phyloP scores from a whole-genome alignment of 1,140 invertebrate genomes.

The Dendroctonus valens region DNA sequence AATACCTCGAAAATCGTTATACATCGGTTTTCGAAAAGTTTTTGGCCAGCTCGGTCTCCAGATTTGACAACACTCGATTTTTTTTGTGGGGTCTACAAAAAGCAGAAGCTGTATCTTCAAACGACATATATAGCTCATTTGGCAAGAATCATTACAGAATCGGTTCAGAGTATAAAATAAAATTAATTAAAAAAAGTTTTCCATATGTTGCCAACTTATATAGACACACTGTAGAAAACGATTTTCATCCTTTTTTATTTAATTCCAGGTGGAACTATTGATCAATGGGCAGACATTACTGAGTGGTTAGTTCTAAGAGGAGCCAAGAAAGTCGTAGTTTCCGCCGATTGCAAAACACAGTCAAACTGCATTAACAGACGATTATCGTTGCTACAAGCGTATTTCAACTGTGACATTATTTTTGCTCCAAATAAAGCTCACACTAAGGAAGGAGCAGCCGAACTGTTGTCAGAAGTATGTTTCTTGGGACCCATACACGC shows the following conservation, averaged over 20 bases:
- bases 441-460: conserved; percentile 41
- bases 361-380: conserved; percentile 40
- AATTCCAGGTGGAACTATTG: conserved; percentile 71
- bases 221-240: not conserved
- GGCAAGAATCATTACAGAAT: no score
- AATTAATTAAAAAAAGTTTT: no score
- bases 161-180: no score
- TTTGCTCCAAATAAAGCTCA: conserved; percentile 38
- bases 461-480: conserved; percentile 44
- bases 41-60: no score
- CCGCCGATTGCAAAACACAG: conserved; percentile 40
- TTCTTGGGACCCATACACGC: conserved; percentile 41
- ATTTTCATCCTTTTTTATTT: not conserved
- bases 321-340: conserved; percentile 67
- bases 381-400: conserved; percentile 38
- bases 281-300: conserved; percentile 83
- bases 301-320: conserved; percentile 85
- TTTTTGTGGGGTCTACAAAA: no score
- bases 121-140: no score
- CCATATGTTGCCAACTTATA: no score
- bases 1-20: no score
- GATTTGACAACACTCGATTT: no score
- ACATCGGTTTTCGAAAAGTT: no score
- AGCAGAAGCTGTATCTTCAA: no score
- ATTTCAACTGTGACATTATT: conserved; percentile 42